Percentiles rank a stretch among this genome's conserved stretches.
Conservation (phyloP, 2,888 invertebrate species). For the Phalera bucephala region DNA sequence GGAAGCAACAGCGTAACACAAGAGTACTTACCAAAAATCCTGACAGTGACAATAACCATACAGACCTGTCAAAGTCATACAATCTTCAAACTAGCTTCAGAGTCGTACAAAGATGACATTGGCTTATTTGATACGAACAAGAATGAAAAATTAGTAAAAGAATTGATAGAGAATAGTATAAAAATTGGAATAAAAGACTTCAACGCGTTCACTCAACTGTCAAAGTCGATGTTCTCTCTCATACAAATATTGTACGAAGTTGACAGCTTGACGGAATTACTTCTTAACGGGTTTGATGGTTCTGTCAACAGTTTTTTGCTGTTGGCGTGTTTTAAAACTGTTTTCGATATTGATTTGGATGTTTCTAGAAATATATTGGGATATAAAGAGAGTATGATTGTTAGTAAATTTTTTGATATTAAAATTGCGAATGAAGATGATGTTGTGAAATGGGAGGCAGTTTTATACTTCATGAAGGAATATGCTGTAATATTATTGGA, state of each 20-base stretch:
- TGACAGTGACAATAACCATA: conserved; percentile 32
- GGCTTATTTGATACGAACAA: conserved; percentile 35
- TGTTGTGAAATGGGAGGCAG: conserved; percentile 18
- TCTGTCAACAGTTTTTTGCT: conserved; percentile 18
- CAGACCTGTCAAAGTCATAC: conserved; percentile 18
- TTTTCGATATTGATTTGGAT: conserved; percentile 20
- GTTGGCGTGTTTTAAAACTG: conserved; percentile 14
- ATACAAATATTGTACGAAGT: conserved; percentile 19
- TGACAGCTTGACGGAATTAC: conserved; percentile 11
- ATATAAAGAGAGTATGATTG: conserved; percentile 14
- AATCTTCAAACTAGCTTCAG: conserved; percentile 35
- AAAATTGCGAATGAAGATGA: conserved; percentile 3
- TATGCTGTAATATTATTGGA: conserved; percentile 37
- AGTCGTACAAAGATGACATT: conserved; percentile 44
- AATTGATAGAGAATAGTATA: conserved; percentile 18
- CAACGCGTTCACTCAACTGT: conserved; percentile 19
- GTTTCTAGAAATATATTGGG: conserved; percentile 18
- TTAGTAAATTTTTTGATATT: conserved; percentile 17
- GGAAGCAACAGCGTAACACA: conserved; percentile 43
- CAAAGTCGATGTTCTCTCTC: conserved; percentile 22
- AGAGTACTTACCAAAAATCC: conserved; percentile 38
- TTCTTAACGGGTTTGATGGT: conserved; percentile 6
- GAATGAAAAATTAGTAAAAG: conserved; percentile 15
- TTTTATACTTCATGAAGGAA: conserved; percentile 39
- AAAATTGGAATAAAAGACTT: conserved; percentile 4